phyloP scores from a whole-genome alignment of 2,113 vertebrate genomes.

The Lutjanus erythropterus region DNA sequence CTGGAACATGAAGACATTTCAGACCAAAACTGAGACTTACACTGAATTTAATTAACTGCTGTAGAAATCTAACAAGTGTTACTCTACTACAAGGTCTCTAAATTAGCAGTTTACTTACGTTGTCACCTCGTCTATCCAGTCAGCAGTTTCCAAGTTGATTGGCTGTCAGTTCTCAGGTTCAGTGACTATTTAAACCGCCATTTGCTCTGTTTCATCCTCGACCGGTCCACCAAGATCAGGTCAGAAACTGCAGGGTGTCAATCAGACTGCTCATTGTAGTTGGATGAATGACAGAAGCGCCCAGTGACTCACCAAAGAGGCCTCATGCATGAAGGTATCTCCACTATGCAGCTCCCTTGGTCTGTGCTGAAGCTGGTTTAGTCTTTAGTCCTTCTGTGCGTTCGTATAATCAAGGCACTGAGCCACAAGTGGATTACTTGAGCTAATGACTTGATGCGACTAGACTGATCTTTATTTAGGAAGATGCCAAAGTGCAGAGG shows the following conservation, averaged over 20 bases:
- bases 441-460: constrained; percentile 82
- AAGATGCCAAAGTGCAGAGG: constrained; percentile 35
- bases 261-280: constrained; percentile 20
- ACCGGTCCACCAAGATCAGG: constrained; percentile 43
- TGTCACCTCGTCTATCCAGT: constrained; percentile 55
- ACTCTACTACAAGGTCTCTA: background rate
- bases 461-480: constrained; percentile 66
- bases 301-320: constrained; percentile 16
- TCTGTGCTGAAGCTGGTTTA: constrained; percentile 44
- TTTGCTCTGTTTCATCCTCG: constrained; percentile 68
- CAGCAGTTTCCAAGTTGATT: constrained; percentile 54
- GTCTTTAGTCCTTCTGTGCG: constrained; percentile 55
- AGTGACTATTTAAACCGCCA: constrained; percentile 42
- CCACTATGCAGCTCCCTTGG: constrained; percentile 13
- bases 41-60: background rate
- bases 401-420: constrained; percentile 70
- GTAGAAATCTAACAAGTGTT: background rate
- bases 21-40: background rate
- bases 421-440: constrained; percentile 82
- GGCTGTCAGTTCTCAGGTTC: constrained; percentile 31
- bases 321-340: constrained; percentile 30
- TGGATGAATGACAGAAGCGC: constrained; percentile 1
- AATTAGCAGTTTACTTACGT: constrained; percentile 62
- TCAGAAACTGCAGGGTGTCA: constrained; percentile 2
- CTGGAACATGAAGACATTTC: background rate